phyloP scores from a whole-genome alignment of 2,888 invertebrate genomes.

The Argyresthia goedartella region DNA sequence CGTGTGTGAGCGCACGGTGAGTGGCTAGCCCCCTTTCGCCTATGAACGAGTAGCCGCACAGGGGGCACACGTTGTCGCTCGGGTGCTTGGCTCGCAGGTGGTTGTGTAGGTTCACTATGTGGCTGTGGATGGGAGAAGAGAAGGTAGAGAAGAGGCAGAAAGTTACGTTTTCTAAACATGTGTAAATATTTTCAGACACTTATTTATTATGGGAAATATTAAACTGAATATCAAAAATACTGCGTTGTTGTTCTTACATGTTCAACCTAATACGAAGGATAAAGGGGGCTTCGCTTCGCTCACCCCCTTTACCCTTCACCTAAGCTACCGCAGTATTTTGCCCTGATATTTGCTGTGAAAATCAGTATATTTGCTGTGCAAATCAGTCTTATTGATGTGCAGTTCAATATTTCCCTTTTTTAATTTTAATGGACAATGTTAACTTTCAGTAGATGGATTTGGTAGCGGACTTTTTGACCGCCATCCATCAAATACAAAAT shows the following conservation, averaged over 20 bases:
- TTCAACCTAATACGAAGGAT: too few species aligned
- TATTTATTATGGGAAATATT: background rate
- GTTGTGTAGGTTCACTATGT: constrained; percentile 3
- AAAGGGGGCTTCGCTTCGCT: too few species aligned
- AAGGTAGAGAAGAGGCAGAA: background rate
- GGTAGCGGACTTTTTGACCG: too few species aligned
- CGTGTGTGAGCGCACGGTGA: background rate
- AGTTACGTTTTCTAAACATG: background rate
- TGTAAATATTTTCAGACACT: background rate
- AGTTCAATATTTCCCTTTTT: too few species aligned
- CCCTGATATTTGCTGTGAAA: too few species aligned
- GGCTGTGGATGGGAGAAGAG: background rate
- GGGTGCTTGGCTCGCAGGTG: constrained; percentile 5
- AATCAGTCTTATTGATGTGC: too few species aligned
- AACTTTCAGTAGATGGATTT: too few species aligned
- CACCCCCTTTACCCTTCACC: too few species aligned
- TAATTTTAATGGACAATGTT: too few species aligned
- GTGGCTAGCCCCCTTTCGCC: background rate
- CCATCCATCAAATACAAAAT: too few species aligned
- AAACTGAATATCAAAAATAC: background rate
- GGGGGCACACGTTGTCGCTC: constrained; percentile 2
- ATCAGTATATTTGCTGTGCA: too few species aligned
- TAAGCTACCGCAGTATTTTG: too few species aligned
- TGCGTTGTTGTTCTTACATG: background rate
- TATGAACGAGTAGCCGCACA: constrained; percentile 6